Evolutionary conservation across 2,888 invertebrate species (phyloP).

Genomic region (Sarcophaga subvicina): DNA sequence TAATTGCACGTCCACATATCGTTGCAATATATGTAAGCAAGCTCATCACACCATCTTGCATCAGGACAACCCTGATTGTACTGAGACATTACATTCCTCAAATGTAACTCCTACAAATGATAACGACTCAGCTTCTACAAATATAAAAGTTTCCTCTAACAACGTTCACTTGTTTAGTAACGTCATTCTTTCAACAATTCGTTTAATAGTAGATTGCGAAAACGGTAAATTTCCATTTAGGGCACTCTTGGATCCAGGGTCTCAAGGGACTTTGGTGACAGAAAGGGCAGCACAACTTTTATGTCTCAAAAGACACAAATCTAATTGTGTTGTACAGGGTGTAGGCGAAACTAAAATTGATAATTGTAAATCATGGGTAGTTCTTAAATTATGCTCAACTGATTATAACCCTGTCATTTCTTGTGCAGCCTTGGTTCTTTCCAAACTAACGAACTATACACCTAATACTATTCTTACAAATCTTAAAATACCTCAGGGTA

Average conservation of each 20-base stretch:
- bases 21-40: slow-evolving; percentile 23
- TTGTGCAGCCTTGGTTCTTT: slow-evolving; percentile 30
- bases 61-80: neutral
- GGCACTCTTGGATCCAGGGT: slow-evolving; percentile 30
- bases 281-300: slow-evolving; percentile 30
- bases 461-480: no score
- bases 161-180: no score
- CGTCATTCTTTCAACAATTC: no score
- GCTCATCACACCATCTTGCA: slow-evolving; percentile 6
- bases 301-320: neutral
- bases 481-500: no score
- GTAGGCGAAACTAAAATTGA: no score
- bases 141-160: neutral
- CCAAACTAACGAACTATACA: neutral
- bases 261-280: slow-evolving; percentile 14
- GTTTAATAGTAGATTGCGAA: neutral
- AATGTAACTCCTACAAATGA: neutral
- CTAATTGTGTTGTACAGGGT: no score
- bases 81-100: neutral
- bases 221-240: slow-evolving; percentile 25
- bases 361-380: no score
- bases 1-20: slow-evolving; percentile 28
- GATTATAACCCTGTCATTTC: neutral
- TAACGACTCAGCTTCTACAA: neutral
- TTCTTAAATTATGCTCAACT: neutral